Evolutionary conservation across 2,113 vertebrate genomes (phyloP).

Genomic region (Fulmarus glacialis): DNA sequence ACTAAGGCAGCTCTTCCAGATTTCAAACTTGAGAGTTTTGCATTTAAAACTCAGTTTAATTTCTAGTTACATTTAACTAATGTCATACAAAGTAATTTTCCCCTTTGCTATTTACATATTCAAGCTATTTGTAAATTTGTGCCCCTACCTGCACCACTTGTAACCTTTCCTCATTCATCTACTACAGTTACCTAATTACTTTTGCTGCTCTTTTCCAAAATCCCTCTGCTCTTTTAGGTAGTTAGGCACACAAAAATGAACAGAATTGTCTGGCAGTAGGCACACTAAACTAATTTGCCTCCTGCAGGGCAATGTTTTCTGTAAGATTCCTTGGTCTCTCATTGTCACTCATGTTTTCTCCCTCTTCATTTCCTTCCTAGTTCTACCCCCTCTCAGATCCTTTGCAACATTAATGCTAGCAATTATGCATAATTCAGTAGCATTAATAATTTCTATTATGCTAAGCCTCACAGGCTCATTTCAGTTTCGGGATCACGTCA

Average conservation of each 20-base stretch:
- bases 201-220: not conserved
- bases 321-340: not conserved
- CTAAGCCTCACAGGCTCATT: conserved; percentile 8
- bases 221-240: not conserved
- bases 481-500: not conserved
- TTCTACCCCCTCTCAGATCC: not conserved
- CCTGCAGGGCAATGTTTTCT: not conserved
- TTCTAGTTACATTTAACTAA: not conserved
- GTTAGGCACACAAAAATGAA: not conserved
- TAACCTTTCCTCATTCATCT: not conserved
- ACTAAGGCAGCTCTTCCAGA: not conserved
- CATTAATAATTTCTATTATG: conserved; percentile 61
- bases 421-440: conserved; percentile 53
- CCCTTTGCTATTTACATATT: not conserved
- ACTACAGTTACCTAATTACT: not conserved
- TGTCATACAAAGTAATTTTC: not conserved
- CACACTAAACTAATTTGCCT: not conserved
- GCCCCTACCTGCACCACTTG: not conserved
- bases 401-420: conserved; percentile 56
- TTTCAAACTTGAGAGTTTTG: not conserved
- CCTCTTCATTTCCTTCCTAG: not conserved
- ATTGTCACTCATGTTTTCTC: not conserved
- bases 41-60: not conserved
- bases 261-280: not conserved
- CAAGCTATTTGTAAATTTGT: not conserved